phyloP scores from a whole-genome alignment of 2,888 invertebrate genomes.

The Hipparchia semele region DNA sequence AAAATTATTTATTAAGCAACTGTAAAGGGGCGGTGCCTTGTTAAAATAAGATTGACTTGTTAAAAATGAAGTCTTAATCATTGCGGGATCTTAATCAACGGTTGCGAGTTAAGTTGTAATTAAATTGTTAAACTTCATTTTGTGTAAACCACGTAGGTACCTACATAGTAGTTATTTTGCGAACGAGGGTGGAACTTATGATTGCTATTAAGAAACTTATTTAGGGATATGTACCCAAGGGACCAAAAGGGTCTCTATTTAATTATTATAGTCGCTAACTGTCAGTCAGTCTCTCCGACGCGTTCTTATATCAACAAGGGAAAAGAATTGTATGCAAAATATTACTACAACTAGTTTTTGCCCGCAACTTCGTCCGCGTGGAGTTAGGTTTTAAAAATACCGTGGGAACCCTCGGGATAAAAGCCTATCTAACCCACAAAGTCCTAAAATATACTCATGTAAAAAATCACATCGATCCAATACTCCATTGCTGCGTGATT shows the following conservation, averaged over 20 bases:
- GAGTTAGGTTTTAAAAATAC: too few relatives aligned
- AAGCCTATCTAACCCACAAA: too few relatives aligned
- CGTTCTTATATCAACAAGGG: neutral
- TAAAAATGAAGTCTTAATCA: slow-evolving; percentile 33
- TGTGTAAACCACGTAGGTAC: neutral
- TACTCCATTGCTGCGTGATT: too few relatives aligned
- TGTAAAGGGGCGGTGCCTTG: slow-evolving; percentile 26
- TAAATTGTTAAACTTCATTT: slow-evolving; percentile 27
- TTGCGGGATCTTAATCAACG: slow-evolving; percentile 24
- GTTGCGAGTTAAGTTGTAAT: slow-evolving; percentile 21
- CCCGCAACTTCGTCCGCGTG: too few relatives aligned
- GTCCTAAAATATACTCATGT: too few relatives aligned
- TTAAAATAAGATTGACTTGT: slow-evolving; percentile 32
- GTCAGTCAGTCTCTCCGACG: neutral
- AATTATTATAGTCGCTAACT: neutral
- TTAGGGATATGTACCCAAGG: neutral
- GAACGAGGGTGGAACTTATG: neutral
- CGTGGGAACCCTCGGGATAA: too few relatives aligned
- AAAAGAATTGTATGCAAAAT: neutral
- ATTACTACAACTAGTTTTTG: too few relatives aligned
- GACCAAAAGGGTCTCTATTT: slow-evolving; percentile 4
- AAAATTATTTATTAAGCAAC: slow-evolving; percentile 32
- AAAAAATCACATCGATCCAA: too few relatives aligned
- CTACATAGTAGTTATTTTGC: neutral
- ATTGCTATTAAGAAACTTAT: slow-evolving; percentile 13